Evolutionary conservation across 1,140 invertebrate genomes (phyloP), one percentile per base, ranked within the genome.

Genomic region (Panonychus citri): DNA sequence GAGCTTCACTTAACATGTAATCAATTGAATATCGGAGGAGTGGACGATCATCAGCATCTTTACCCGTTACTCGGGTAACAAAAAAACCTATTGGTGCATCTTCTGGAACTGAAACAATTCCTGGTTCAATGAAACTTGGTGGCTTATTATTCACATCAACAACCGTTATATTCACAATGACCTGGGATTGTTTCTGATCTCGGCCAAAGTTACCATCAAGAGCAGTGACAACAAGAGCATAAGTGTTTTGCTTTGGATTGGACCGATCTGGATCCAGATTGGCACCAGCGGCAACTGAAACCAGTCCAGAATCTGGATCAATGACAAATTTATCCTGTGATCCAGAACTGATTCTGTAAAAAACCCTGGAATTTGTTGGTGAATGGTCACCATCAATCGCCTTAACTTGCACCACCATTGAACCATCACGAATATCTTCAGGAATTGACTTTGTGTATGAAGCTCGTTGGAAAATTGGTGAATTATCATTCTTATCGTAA

Each of bases 301-400:
- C 81, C 0, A 81, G 73, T 0, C 89, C 89, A 1, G 76, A 78
- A 62, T 81, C 78, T 0, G 83, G 75, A 63, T 84, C 81, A 12
- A 94, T 86, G 0, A 85, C 77, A 69, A 95, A 96, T 71, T 93
- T 94, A 65, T 93, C 89, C 26, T 78, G 77, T 2, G 84, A 84
- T 5, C 89, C 89, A 57, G 76, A 76, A 65, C 82, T 78, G 49
- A 95, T 86, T 59, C 85, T 75, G 67, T 94, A 93, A 4, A 85
- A 82, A 1, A 94, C 70, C 53, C 77, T 75, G 67, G 86, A 89
- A 67, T 90, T 88, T 1, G 85, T 82, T 2, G 80, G 72, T 1
- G 85, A 89, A 1, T 82, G 79, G 68, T 94, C 43, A 2, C 43
- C 43, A 19, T 46, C 43, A 7, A 46, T 19, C 1, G 43, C 43